A percentile compares a stretch with the other conserved stretches of the same genome.
phyloP scores from a whole-genome alignment of 2,113 vertebrate species.

The Conger conger region DNA sequence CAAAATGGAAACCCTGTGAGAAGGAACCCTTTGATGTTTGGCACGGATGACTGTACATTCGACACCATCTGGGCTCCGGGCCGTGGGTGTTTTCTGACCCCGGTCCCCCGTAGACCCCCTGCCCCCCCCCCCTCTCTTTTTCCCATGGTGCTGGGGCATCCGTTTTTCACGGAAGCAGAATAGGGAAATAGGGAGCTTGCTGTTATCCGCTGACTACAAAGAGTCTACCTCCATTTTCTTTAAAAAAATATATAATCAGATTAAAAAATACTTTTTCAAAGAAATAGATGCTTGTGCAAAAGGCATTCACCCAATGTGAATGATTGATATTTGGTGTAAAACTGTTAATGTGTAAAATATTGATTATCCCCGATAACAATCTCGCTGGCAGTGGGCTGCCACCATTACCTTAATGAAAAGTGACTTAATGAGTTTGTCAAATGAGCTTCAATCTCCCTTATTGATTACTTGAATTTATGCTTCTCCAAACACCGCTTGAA shows the following conservation, averaged over 20 bases:
- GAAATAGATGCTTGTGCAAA: not conserved
- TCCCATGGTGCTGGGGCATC: not conserved
- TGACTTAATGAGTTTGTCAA: too few species aligned
- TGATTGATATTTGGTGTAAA: not conserved
- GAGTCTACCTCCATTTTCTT: not conserved
- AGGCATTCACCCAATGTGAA: not conserved
- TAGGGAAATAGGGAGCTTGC: not conserved
- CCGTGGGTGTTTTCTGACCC: constrained; percentile 7
- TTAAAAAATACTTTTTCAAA: not conserved
- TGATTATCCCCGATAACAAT: not conserved
- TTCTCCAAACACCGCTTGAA: not conserved
- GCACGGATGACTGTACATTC: not conserved
- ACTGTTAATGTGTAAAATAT: not conserved
- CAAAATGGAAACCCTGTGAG: constrained; percentile 45
- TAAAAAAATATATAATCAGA: not conserved
- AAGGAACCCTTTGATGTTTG: constrained; percentile 15
- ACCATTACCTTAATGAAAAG: not conserved
- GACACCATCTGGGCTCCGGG: constrained; percentile 10
- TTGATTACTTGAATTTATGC: not conserved
- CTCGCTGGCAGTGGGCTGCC: not conserved
- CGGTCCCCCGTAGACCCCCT: not conserved
- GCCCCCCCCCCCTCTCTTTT: not conserved
- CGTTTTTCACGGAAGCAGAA: not conserved
- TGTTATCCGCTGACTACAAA: not conserved
- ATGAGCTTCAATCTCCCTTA: too few species aligned